A percentile compares a stretch with the other conserved stretches of the same genome.
phyloP scores from a whole-genome alignment of 2,888 invertebrate genomes.

The Eilema griseolum region DNA sequence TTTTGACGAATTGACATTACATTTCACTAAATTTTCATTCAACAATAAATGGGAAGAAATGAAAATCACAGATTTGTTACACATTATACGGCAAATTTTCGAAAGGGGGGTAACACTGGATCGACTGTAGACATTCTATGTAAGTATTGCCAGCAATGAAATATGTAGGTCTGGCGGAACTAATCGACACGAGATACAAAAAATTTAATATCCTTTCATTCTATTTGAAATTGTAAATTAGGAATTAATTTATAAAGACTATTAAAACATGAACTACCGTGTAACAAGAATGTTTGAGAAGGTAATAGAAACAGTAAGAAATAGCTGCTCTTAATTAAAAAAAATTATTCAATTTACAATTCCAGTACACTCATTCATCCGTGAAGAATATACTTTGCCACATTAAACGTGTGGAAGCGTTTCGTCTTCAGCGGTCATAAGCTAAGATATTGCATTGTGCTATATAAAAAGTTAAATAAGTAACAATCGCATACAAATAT shows the following conservation, averaged over 20 bases:
- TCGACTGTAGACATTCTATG: constrained; percentile 59
- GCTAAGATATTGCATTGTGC: constrained; percentile 3
- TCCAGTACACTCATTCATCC: neutral
- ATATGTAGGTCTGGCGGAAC: constrained; percentile 35
- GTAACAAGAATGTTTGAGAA: neutral
- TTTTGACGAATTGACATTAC: constrained; percentile 65
- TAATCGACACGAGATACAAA: constrained; percentile 17
- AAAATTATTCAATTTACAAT: constrained; percentile 5
- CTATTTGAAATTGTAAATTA: constrained; percentile 3
- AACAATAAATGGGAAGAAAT: constrained; percentile 57
- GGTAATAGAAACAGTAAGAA: constrained; percentile 8
- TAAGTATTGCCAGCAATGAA: constrained; percentile 64
- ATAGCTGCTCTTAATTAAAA: constrained; percentile 17
- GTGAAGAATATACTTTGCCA: neutral
- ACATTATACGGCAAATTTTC: constrained; percentile 40
- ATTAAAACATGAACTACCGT: neutral
- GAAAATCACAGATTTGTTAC: constrained; percentile 67
- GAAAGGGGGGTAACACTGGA: constrained; percentile 47
- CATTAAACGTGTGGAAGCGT: neutral
- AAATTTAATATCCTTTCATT: neutral
- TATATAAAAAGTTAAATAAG: neutral
- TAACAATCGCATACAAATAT: neutral
- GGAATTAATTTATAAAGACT: neutral
- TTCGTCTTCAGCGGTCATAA: neutral
- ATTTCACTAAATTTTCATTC: constrained; percentile 38